phyloP scores from a whole-genome alignment of 1,140 invertebrate genomes.

The Oncopodura yosiiana region DNA sequence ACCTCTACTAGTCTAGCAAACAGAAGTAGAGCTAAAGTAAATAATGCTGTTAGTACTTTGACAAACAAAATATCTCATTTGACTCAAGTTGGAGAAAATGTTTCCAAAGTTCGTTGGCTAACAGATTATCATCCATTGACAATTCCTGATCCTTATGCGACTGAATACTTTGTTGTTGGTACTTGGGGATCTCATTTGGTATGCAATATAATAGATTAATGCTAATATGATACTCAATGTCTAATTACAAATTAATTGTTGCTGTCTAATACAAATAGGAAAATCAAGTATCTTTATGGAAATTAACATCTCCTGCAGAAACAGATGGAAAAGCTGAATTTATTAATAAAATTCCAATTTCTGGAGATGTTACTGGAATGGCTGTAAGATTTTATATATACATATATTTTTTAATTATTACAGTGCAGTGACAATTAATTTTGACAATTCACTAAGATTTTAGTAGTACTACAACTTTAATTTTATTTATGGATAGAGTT shows the following conservation, averaged over 20 bases:
- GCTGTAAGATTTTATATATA: constrained; percentile 10
- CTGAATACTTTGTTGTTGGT: constrained; percentile 26
- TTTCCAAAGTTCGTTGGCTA: constrained; percentile 27
- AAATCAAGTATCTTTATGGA: constrained; percentile 27
- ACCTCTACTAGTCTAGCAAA: too few species aligned
- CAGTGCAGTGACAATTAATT: neutral
- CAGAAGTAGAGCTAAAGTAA: too few species aligned
- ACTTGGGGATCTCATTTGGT: constrained; percentile 1
- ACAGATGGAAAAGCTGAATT: neutral
- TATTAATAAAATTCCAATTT: neutral
- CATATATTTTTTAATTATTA: neutral
- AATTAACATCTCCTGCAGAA: constrained; percentile 4
- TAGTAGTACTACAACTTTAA: too few species aligned
- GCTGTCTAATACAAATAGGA: constrained; percentile 4
- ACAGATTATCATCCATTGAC: neutral
- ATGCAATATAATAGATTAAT: neutral
- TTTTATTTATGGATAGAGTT: too few species aligned
- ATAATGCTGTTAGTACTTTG: too few species aligned
- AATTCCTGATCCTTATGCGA: constrained; percentile 19
- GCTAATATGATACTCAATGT: neutral
- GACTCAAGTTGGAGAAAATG: constrained; percentile 22
- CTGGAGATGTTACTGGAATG: constrained; percentile 6
- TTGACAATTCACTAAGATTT: too few species aligned
- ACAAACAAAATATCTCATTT: neutral
- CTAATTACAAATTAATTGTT: neutral